phyloP scores from a whole-genome alignment of 1,140 invertebrate genomes.

The Pseudomyrmex dendroicus region DNA sequence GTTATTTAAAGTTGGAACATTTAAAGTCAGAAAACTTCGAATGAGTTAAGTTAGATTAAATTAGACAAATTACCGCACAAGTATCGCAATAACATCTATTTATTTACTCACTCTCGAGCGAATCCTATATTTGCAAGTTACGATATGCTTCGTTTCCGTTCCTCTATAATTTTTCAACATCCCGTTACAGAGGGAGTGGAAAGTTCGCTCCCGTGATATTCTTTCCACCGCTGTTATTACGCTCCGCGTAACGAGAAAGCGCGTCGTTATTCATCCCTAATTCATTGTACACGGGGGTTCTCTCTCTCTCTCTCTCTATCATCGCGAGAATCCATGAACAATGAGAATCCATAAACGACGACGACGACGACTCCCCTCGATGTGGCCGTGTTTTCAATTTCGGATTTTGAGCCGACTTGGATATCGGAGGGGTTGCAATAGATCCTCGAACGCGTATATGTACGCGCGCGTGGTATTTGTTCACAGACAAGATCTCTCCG shows the following conservation, averaged over 20 bases:
- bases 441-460: not conserved
- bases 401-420: constrained; percentile 14
- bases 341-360: not conserved
- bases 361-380: not conserved
- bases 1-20: constrained; percentile 8
- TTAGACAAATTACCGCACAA: not conserved
- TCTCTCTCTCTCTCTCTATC: not conserved
- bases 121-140: not conserved
- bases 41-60: constrained; percentile 34
- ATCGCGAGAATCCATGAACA: not conserved
- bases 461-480: not conserved
- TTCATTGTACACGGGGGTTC: not conserved
- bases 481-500: not conserved
- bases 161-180: not conserved
- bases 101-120: not conserved
- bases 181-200: too few relatives aligned
- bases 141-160: not conserved
- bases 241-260: not conserved
- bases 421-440: constrained; percentile 12
- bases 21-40: constrained; percentile 31
- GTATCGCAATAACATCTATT: not conserved
- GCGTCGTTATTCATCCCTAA: not conserved
- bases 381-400: constrained; percentile 39
- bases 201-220: not conserved
- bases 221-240: not conserved